Base-by-base conservation (phyloP, 2,113 vertebrate genomes). In the Podocnemis expansa region DNA sequence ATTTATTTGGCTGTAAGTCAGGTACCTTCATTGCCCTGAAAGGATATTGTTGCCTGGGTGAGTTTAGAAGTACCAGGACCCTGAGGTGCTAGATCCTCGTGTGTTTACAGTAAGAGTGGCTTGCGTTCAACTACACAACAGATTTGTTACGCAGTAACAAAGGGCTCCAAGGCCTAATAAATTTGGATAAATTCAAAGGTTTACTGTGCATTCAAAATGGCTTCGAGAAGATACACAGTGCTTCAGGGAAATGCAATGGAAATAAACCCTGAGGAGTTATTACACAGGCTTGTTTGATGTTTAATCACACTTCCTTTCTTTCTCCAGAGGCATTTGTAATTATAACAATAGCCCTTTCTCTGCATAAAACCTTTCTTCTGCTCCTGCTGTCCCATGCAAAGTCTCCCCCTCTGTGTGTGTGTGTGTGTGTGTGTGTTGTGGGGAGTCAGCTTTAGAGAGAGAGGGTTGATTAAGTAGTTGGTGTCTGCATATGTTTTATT, bases 271-370 rank as follows among this genome's bases (percentile, higher is more conserved):
- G 45, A 63, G 87, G 91, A 96, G 60, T 82, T 94, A 86, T 93
- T 92, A 89, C 95, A 90, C 95, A 80, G 54, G 31, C 63, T 86
- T 88, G n/a, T 38, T 95, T 63, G 24, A 49, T 91, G n/a, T 86
- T 93, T 95, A 95, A 95, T 94, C 92, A 90, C 73, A 95, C 93
- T 94, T 93, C 73, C 67, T 58, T 96, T 91, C 38, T 38, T 93
- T 83, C 84, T 93, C 78, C 81, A 34, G 76, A 82, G 78, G 31
- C 87, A 89, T 94, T 93, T 93, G 73, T 90, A 63, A 78, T 95
- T 95, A 91, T 31, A 87, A 51, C n/a, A 10, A 89, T 45, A 22
- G 38, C 29, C 16, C 43, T 54, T 38, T 49, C 58, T 93, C 88
- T 84, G 80, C 78, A 93, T 63, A 81, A 63, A 93, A 73, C 78